Percentiles rank a stretch among this genome's conserved stretches.
These are phyloP conservation scores for Eilema sororculum DNA, from an alignment of 2,888 invertebrate genomes.

Conservation along the genomic window DNA sequence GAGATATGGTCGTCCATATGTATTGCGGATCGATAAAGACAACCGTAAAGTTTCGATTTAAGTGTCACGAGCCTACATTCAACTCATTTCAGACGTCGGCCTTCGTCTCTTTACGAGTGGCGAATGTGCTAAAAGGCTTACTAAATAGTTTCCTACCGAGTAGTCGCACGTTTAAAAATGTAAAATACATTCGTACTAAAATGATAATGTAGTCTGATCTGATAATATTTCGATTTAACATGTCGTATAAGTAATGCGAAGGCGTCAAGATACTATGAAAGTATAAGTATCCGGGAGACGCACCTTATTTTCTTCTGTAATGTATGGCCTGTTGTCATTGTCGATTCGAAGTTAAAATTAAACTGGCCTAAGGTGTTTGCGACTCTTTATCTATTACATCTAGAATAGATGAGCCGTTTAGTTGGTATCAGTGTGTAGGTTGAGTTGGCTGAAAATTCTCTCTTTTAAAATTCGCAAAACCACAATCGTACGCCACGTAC, in stretches of 20 bases:
- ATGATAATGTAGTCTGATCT: conserved; percentile 60
- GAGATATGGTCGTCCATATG: conserved; percentile 55
- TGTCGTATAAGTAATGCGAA: conserved; percentile 52
- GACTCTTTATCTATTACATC: conserved; percentile 28
- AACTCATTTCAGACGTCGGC: conserved; percentile 61
- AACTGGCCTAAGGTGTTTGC: conserved; percentile 25
- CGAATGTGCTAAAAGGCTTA: conserved; percentile 59
- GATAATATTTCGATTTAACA: conserved; percentile 67
- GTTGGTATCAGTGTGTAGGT: neutral
- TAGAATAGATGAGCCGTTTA: conserved; percentile 44
- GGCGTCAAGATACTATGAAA: conserved; percentile 44
- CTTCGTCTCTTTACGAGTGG: conserved; percentile 54
- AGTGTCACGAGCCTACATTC: conserved; percentile 66
- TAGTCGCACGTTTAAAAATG: conserved; percentile 61
- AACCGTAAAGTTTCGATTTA: conserved; percentile 78
- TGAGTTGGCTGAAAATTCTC: neutral
- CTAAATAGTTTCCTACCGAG: conserved; percentile 56
- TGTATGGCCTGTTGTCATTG: conserved; percentile 47
- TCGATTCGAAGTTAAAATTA: conserved; percentile 47
- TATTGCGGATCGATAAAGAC: conserved; percentile 67
- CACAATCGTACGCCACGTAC: neutral
- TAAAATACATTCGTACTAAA: conserved; percentile 65
- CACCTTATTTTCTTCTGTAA: conserved; percentile 47
- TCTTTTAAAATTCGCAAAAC: neutral
- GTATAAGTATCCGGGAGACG: conserved; percentile 36